Evolutionary conservation across 2,888 invertebrate species (phyloP).

Genomic region (Nemotelus pantherinus): DNA sequence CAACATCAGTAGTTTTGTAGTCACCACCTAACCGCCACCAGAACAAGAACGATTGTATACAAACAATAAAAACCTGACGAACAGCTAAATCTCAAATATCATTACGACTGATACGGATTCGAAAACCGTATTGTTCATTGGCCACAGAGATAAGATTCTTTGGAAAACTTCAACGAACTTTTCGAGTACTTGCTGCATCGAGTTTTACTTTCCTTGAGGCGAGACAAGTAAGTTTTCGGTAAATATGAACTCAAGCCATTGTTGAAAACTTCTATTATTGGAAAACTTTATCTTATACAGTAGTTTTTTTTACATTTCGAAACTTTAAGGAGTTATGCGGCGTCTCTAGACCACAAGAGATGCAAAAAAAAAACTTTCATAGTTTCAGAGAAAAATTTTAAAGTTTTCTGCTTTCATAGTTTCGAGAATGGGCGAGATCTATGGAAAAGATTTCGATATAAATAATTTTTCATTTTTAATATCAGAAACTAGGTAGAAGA

Average conservation of each 20-base stretch:
- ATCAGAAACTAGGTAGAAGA: no score
- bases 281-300: constrained; percentile 16
- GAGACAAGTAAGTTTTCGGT: constrained; percentile 11
- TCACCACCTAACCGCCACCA: no score
- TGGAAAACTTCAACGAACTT: background rate
- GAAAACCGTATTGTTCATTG: background rate
- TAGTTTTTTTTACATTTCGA: background rate
- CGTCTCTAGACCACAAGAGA: background rate
- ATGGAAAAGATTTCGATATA: no score
- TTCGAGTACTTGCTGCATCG: background rate
- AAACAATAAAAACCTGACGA: background rate
- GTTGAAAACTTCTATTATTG: constrained; percentile 38
- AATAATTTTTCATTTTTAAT: no score
- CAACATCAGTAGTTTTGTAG: no score
- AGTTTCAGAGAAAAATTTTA: background rate
- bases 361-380: background rate
- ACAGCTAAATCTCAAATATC: background rate
- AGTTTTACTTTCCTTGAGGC: background rate
- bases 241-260: constrained; percentile 28
- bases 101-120: constrained; percentile 14
- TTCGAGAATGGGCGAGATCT: no score
- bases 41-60: no score
- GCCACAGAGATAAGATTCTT: no score
- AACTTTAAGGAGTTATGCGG: constrained; percentile 5
- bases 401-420: background rate